Base-by-base conservation (phyloP, 2,888 invertebrate genomes). In the Leucozona laternaria region DNA sequence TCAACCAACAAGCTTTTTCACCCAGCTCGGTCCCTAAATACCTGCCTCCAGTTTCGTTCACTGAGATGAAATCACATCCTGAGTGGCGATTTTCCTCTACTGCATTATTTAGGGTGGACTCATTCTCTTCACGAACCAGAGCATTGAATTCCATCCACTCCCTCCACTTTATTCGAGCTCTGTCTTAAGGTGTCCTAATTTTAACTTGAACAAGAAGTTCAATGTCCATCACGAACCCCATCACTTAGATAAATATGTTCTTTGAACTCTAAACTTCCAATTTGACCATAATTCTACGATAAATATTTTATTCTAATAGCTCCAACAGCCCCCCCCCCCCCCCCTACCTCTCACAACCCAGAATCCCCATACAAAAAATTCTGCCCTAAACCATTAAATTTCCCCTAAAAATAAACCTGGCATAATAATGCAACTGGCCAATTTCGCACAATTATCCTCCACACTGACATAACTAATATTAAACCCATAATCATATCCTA, bases 381-480 rank as follows among this genome's bases (percentile, higher is more conserved):
- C 57, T 50, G 5, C 25, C 64, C 76, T 58, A 37, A 15, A 5
- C 66, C 76, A 76, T 68, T 53, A 66, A 11, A 31, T 15, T 13
- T 15, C 31, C 17, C 50, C 55, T 58, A 76, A 37, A 73, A 43
- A 57, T 28, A 66, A 76, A 58, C 58, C 34, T 62, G 13, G 7
- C 62, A 37, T 28, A 11, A 31, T 62, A 43, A 20, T 66, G 82
- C 86, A 79, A 71, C 78, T 82, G 86, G 45, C 53, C 78, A 82
- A 75, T 82, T 86, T 86, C 78, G 37, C 86, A 86, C 75, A 82
- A 86, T 86, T 86, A 86, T 75, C 78, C 72, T 22, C 43, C 43
- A 66, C 64, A 68, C 48, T 34, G 20, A 70, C 66, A 58, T 68
- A 75, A 43, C 70, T 64, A 28, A 72, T 57, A 80, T 55, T 20